Base-by-base conservation (phyloP, 2,797 vertebrate genomes). In the Helarctos malayanus region DNA sequence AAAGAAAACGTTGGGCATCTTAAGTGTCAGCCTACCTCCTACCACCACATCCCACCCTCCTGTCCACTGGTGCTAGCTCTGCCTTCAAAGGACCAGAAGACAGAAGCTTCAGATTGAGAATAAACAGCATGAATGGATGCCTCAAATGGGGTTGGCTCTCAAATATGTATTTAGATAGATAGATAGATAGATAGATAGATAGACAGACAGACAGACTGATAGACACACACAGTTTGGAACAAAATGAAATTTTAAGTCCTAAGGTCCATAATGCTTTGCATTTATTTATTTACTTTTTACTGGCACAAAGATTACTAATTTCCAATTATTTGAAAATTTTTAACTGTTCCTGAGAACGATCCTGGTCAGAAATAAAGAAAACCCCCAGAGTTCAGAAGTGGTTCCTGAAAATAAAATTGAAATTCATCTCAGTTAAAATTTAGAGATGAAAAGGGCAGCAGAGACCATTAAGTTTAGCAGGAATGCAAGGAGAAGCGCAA, bases 401-500 rank as follows among this genome's bases (percentile, higher is more conserved):
- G 19, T 80, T 95, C 32, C 27, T 78, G 11, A 35, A 76, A 96
- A 38, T 86, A 75, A 89, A 93, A 45, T 0, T 93, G 49, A 97
- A 97, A 97, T 93, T 91, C 87, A 29, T 57, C 78, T 89, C 56
- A 81, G 87, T 84, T 96, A 89, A 38, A 83, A 35, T 94, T 86
- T 8, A 38, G 65, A 97, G 86, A 82, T 73, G 54, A 93, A 98
- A 98, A 97, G 95, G 94, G 59, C 94, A 97, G 82, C 1, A 1
- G 57, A 97, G 76, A 89, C 25, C 65, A 79, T 79, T 21, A 18
- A n/a, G 83, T 93, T 94, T 92, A 79, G 10, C 81, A 47, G 86
- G 23, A 68, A 95, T n/a, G 3, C 13, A 92, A 65, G 93, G 8
- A 97, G 87, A 94, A 82, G 23, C 12, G 2, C 88, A 57, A 95